phyloP scores from a whole-genome alignment of 2,113 vertebrate genomes.

The Brienomyrus longianalis region DNA sequence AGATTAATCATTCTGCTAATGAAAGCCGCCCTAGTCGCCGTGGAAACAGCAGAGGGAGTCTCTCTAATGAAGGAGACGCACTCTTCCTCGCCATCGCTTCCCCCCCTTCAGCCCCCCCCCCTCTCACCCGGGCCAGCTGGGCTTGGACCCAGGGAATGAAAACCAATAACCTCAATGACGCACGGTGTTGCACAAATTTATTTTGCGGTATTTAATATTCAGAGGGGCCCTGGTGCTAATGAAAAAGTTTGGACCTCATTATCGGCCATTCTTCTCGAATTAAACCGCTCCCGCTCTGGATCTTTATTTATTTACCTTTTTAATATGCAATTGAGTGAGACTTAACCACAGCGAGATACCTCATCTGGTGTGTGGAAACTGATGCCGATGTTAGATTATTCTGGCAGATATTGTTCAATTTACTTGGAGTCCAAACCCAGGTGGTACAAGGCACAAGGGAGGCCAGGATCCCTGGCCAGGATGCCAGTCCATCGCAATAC shows the following conservation, averaged over 20 bases:
- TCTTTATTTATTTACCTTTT: conserved; percentile 2
- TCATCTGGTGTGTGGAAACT: neutral
- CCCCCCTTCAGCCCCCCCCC: neutral
- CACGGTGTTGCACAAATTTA: conserved; percentile 22
- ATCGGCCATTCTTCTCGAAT: conserved; percentile 14
- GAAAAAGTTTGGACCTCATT: conserved; percentile 26
- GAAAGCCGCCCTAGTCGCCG: conserved; percentile 6
- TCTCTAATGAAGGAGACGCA: conserved; percentile 22
- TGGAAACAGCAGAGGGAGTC: neutral
- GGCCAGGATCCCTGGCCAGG: too few species aligned
- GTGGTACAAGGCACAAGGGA: neutral
- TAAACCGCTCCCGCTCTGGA: neutral
- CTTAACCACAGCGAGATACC: neutral
- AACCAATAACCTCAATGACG: conserved; percentile 22
- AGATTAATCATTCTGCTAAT: conserved; percentile 27
- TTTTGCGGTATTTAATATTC: conserved; percentile 25
- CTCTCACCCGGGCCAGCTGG: neutral
- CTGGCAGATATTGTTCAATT: neutral
- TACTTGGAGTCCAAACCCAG: neutral
- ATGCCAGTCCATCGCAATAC: neutral
- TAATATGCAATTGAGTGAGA: neutral
- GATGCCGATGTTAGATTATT: neutral
- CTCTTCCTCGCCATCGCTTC: neutral
- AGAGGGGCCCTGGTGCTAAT: conserved; percentile 19
- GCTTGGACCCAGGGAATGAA: conserved; percentile 7